Evolutionary conservation across 2,888 invertebrate species (phyloP), one percentile per base, ranked within the genome.

Genomic region (Morpho achilles): DNA sequence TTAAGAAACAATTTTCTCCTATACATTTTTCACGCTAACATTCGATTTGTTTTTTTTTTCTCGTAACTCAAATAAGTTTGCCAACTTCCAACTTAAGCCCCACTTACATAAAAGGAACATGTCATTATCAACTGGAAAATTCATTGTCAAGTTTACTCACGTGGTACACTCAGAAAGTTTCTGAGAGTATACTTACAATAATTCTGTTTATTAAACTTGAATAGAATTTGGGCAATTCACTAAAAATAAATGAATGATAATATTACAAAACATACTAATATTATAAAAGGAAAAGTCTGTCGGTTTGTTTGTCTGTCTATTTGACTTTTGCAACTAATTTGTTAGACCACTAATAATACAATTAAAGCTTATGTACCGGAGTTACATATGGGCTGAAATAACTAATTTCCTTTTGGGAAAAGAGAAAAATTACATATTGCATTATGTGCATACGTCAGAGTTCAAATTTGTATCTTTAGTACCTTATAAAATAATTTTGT

Each of bases 81-180:
- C 58, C 40, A 58, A 63, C 60, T 53, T 59, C 53, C 59, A 59
- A 61, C 57, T 62, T 50, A 47, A 59, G 54, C 51, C 55, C 60
- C 58, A 58, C 61, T 60, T 50, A 49, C 50, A 56, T 60, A 61
- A 64, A 61, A 63, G 60, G 63, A 54, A 60, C 62, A 61, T 64
- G 65, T 63, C 1, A 63, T 56, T 61, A 58, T 59, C 62, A 61
- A 58, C 52, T 50, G 46, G 55, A 57, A 63, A 67, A 67, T 69
- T 73, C 71, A 74, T 80, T 78, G 73, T 68, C 60, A 71, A 81
- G 77, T 80, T 76, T 67, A 68, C 72, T 72, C 80, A 80, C 80
- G 80, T 75, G 74, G 70, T 71, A 63, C 68, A 66, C 70, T 68
- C 67, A 60, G 69, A 67, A 79, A 78, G 69, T 77, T 79, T 74